A percentile compares a stretch with the other conserved stretches of the same genome.
Conservation (phyloP, 2,797 vertebrate genomes). For the Psittacula derbiana region DNA sequence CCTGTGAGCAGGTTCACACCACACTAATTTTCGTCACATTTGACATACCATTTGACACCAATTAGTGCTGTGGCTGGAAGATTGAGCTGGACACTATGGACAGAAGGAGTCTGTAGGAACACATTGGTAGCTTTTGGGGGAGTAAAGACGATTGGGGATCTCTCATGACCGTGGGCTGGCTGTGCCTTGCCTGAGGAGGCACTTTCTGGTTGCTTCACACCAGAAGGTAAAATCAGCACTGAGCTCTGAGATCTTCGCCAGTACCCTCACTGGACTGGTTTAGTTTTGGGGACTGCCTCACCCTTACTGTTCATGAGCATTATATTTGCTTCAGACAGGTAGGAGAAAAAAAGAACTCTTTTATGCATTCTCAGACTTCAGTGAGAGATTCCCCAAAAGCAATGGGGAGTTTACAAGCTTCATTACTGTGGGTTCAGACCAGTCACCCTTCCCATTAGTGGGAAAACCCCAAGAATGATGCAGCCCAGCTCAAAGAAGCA, state of each 20-base stretch:
- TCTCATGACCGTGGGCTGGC: background rate
- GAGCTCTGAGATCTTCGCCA: background rate
- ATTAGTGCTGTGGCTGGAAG: background rate
- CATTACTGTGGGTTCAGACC: background rate
- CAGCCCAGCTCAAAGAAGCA: background rate
- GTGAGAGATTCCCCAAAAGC: background rate
- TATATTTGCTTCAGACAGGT: background rate
- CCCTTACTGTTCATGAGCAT: background rate
- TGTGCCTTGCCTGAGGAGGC: background rate
- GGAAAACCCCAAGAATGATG: background rate
- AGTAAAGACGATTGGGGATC: background rate
- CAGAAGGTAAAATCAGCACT: background rate
- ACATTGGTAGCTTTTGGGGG: background rate
- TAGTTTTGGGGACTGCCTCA: background rate
- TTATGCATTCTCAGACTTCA: background rate
- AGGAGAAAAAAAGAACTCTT: background rate
- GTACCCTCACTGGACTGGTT: background rate
- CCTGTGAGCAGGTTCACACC: background rate
- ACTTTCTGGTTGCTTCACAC: background rate
- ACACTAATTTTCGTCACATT: background rate
- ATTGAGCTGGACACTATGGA: accelerated
- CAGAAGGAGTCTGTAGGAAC: background rate
- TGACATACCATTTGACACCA: background rate
- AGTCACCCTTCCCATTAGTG: background rate
- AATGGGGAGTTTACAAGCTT: background rate